Percentiles rank a stretch among this genome's conserved stretches.
Evolutionary conservation across 1,140 invertebrate species (phyloP).

Genomic region (Capitella teleta): DNA sequence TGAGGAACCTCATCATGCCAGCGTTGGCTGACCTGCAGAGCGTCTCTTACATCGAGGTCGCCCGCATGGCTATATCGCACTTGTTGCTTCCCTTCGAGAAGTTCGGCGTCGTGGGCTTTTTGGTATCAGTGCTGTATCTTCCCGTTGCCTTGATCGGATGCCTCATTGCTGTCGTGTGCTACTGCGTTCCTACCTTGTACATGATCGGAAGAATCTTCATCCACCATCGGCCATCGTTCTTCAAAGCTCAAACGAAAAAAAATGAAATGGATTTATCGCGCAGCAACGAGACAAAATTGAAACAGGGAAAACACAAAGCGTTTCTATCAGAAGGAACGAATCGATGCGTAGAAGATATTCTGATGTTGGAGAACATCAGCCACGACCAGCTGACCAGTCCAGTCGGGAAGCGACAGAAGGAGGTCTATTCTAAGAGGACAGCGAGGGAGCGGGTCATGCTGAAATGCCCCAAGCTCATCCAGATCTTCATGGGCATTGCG

Average conservation of each 20-base stretch:
- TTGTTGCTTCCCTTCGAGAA: slow-evolving; percentile 12
- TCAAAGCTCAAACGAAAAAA: neutral
- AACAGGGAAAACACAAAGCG: neutral
- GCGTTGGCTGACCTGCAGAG: neutral
- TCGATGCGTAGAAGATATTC: neutral
- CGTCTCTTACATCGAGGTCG: slow-evolving; percentile 5
- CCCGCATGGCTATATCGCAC: slow-evolving; percentile 10
- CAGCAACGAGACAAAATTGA: neutral
- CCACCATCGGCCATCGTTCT: slow-evolving; percentile 3
- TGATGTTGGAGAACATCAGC: slow-evolving; percentile 9
- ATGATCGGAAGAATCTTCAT: slow-evolving; percentile 8
- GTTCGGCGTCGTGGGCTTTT: slow-evolving; percentile 10
- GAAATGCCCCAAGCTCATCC: neutral
- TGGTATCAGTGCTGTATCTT: slow-evolving; percentile 9
- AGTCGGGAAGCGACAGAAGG: neutral
- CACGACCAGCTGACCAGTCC: neutral
- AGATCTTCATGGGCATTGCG: neutral
- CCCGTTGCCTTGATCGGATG: slow-evolving; percentile 9
- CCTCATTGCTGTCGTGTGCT: slow-evolving; percentile 5
- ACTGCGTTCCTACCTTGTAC: slow-evolving; percentile 12
- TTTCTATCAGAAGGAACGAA: neutral
- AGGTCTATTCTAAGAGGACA: neutral
- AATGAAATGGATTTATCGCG: neutral
- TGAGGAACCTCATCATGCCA: neutral
- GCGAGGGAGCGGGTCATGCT: neutral